A percentile compares a stretch with the other conserved stretches of the same genome.
Evolutionary conservation across 2,797 vertebrate species (phyloP).

Genomic region (Myotis vivesi): DNA sequence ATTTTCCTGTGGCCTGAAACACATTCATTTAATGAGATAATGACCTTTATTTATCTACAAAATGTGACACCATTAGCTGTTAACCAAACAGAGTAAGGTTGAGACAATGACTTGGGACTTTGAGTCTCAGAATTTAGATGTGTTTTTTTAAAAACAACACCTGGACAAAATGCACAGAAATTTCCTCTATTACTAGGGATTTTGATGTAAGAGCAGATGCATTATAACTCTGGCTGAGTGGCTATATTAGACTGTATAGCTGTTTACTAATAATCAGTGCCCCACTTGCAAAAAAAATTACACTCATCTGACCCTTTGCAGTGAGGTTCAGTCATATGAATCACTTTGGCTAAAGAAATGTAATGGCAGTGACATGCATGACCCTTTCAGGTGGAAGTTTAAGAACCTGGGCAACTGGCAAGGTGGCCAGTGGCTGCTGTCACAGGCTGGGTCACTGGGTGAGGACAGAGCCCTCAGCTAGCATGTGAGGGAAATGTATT

Average conservation of each 20-base stretch:
- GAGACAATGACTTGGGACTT: not conserved
- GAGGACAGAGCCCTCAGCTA: not conserved
- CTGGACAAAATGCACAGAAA: not conserved
- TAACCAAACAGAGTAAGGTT: slow-evolving; percentile 51
- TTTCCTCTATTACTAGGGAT: not conserved
- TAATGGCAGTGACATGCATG: not conserved
- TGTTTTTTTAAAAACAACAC: slow-evolving; percentile 4
- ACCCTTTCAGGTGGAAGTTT: not conserved
- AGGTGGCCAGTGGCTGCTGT: not conserved
- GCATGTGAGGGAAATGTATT: not conserved
- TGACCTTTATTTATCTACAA: slow-evolving; percentile 64
- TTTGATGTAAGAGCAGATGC: not conserved
- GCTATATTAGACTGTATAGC: not conserved
- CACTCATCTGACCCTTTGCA: not conserved
- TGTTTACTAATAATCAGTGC: not conserved
- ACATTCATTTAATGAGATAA: slow-evolving; percentile 50
- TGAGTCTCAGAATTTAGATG: slow-evolving; percentile 15
- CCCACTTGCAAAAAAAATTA: not conserved
- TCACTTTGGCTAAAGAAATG: not conserved
- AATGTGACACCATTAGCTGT: slow-evolving; percentile 58
- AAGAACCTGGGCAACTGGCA: not conserved
- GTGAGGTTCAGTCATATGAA: not conserved
- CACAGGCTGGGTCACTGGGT: not conserved
- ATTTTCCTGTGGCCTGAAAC: slow-evolving; percentile 50
- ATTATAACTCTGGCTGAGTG: not conserved